Evolutionary conservation across 1,140 invertebrate species (phyloP), one percentile per base, ranked within the genome.

Genomic region (Ips typographus): DNA sequence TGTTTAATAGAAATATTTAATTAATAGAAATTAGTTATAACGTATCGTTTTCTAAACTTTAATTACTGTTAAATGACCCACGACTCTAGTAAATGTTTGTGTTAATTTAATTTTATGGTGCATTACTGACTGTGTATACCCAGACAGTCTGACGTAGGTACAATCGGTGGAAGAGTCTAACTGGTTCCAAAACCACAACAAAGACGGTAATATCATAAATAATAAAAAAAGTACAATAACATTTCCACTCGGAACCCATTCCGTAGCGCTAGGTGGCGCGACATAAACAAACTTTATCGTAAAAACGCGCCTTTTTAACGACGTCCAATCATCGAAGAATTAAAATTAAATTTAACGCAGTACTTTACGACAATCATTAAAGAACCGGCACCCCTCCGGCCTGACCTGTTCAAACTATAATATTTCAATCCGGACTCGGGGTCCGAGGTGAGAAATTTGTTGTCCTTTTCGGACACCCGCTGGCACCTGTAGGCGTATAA

Each of bases 391-490:
- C 76, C 75, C 75, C 75, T 72, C 70, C 53, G 68, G 69, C 65
- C 71, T 71, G 69, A 71, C 68, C 71, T 64, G 73, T 64, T 73
- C 72, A 75, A 76, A 74, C 70, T 72, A 68, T 77, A 75, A 75
- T 77, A 77, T 77, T 77, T 77, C 76, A 77, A 76, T 77, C 76
- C 71, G 60, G 76, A 70, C 76, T 76, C 76, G 76, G 76, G 74
- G 65, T 72, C 71, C 72, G 75, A 77, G 76, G 76, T 77, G 76
- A 77, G 76, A 77, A 77, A 77, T 77, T 77, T 76, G 76, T 77
- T 77, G 76, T 77, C 75, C 71, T 65, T 55, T 69, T 66, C 41
- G 75, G 74, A 71, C 65, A 70, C 76, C 76, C 70, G 73, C 66
- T 59, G 76, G 53, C 65, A 63, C 39, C 66, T 43, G 66, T 60